Evolutionary conservation across 2,888 invertebrate genomes (phyloP), one percentile per base, ranked within the genome.

Genomic region (Elgonia sp.): DNA sequence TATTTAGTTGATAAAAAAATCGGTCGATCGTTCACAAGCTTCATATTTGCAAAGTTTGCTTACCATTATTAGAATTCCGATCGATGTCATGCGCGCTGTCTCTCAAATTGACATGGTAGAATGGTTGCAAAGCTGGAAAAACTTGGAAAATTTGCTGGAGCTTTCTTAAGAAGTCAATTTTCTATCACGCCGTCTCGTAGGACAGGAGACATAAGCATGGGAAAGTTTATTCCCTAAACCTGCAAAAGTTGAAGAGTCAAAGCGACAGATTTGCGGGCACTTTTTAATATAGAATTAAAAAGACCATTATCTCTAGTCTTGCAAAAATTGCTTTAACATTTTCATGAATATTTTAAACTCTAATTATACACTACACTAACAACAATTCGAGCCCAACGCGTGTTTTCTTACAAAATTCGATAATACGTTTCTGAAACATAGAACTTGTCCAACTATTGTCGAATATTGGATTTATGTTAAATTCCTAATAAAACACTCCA

Each of bases 61-160:
- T 86, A 77, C 37, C 55, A 86, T 86, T 86, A 86, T 81, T 76
- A 81, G 63, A 72, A 82, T 77, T 86, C 46, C 77, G 76, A 82
- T 86, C 82, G 76, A 86, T 75, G 67, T 62, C 53, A 20, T 50
- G 18, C 69, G 18, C 79, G 81, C 81, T 82, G 70, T 86, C 70
- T 86, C 76, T 67, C 62, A 46, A 76, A 63, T 76, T 77, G 77
- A 70, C 77, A 72, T 70, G 76, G 50, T 37, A 55, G 75, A 65
- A 79, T 75, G 73, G 69, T 81, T 29, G 69, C 67, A 70, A 75
- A 70, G 70, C 76, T 70, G 76, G 42, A 81, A 86, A 86, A 86
- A 86, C 70, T 86, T 86, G 70, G 50, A 46, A 72, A 77, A 84
- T 84, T 77, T 77, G 70, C 42, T 21, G 63, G 29, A 86, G 77